These are phyloP conservation scores for Drosophila trichaetosa DNA, from an alignment of 2,888 invertebrate species.

Conservation along the genomic window DNA sequence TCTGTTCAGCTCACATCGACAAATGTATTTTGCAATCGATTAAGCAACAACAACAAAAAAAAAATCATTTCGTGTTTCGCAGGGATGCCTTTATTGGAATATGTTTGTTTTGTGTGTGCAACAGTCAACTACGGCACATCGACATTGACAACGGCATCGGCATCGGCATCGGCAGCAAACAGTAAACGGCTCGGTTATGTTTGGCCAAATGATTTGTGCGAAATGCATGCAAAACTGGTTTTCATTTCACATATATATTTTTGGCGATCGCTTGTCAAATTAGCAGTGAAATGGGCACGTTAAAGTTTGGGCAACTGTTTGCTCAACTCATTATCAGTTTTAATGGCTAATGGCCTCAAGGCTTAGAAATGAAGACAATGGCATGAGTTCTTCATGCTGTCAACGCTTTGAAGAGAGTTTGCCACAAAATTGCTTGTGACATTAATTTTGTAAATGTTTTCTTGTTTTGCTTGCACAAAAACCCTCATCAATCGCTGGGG, in stretches of 20 bases:
- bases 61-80: constrained; percentile 7
- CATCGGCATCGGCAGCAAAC: background rate
- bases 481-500: constrained; percentile 69
- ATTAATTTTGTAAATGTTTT: constrained; percentile 69
- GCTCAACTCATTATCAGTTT: constrained; percentile 42
- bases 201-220: constrained; percentile 53
- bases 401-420: constrained; percentile 17
- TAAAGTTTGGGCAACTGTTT: constrained; percentile 46
- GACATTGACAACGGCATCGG: constrained; percentile 8
- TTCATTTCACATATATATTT: background rate
- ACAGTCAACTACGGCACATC: constrained; percentile 8
- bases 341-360: constrained; percentile 27
- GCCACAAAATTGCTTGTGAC: constrained; percentile 56
- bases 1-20: constrained; percentile 27
- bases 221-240: constrained; percentile 37
- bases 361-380: constrained; percentile 9
- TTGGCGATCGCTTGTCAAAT: constrained; percentile 41
- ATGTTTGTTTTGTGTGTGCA: constrained; percentile 16
- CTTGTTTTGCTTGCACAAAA: constrained; percentile 19
- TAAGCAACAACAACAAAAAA: constrained; percentile 58
- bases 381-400: constrained; percentile 12
- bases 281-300: constrained; percentile 50
- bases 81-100: constrained; percentile 39
- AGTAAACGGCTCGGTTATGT: constrained; percentile 35
- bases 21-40: constrained; percentile 61